These are phyloP conservation scores for Taurulus bubalis DNA, from an alignment of 2,113 vertebrate genomes.

Conservation along the genomic window DNA sequence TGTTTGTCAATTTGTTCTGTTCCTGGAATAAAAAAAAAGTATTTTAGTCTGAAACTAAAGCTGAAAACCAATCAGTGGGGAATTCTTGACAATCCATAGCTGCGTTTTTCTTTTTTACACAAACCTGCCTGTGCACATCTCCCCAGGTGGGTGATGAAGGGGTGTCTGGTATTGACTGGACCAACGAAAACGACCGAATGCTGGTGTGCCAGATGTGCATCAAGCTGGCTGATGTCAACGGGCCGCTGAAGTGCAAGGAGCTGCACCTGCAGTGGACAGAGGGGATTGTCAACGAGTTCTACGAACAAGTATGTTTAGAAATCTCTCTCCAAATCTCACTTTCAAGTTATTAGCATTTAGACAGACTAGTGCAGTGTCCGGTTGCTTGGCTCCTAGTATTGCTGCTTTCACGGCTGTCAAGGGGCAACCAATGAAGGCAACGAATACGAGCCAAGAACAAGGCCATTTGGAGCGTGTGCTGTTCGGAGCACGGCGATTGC, in stretches of 20 bases:
- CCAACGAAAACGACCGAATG: constrained; percentile 95
- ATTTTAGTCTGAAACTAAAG: not conserved
- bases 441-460: not conserved
- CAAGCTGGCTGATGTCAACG: constrained; percentile 97
- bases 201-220: constrained; percentile 99
- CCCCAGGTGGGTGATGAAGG: constrained; percentile 93
- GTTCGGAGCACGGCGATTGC: not conserved
- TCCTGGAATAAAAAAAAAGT: not conserved
- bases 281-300: constrained; percentile 98
- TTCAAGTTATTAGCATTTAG: not conserved
- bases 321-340: not conserved
- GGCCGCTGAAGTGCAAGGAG: constrained; percentile 94
- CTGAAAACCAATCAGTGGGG: not conserved
- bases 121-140: not conserved
- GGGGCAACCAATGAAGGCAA: not conserved
- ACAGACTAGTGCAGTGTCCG: not conserved
- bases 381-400: not conserved
- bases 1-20: not conserved
- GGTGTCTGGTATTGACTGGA: constrained; percentile 92
- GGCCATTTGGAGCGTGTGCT: not conserved
- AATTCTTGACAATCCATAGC: constrained; percentile 10
- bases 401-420: not conserved
- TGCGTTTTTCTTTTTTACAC: not conserved
- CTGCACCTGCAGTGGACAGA: constrained; percentile 97
- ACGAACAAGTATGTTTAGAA: constrained; percentile 89